Base-by-base conservation (phyloP, 2,113 vertebrate genomes). In the Corythornis madagascariensis region DNA sequence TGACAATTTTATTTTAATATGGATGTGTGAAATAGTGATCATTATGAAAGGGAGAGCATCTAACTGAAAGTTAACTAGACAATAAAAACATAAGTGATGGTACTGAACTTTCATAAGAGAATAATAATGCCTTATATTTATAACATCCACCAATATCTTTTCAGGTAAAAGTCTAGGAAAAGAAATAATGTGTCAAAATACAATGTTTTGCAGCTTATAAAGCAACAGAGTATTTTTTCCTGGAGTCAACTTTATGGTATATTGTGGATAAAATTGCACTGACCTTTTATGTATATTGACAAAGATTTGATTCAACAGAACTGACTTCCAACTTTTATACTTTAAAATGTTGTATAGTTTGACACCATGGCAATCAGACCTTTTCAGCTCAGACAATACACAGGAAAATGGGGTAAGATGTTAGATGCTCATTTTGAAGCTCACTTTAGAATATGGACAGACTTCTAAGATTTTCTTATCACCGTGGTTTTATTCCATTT, bases 231-330 rank as follows among this genome's bases (percentile, higher is more conserved):
- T 35, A 64, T 83, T 88, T 90, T 29, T 90, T 93, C 38, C 48
- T 60, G 59, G 56, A 73, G 72, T 86, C 83, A 87, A 3, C 42
- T 11, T 87, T 67, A 92, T 52, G 57, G 48, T 72, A 50, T 78
- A 53, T 19, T 85, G 74, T 61, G 77, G 65, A 79, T 73, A 72
- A 94, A 90, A 95, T 82, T 96, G 73, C 48, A 81, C 61, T 90
- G 88, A 86, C 91, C 83, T 92, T 96, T 95, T 90, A 89, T 84
- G 48, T 87, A 26, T 75, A 86, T 82, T 95, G 92, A 90, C 77
- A 94, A 86, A 95, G 63, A 69, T 84, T 95, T 90, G 35, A 53
- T 90, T 95, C 63, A 90, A 69, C 48, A 83, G 57, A 88, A 86
- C 45, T 73, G 80, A 84, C 92, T 95, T 89, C 74, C 90, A 70